Conservation (phyloP, 2,113 vertebrate genomes). For the Columbina picui region DNA sequence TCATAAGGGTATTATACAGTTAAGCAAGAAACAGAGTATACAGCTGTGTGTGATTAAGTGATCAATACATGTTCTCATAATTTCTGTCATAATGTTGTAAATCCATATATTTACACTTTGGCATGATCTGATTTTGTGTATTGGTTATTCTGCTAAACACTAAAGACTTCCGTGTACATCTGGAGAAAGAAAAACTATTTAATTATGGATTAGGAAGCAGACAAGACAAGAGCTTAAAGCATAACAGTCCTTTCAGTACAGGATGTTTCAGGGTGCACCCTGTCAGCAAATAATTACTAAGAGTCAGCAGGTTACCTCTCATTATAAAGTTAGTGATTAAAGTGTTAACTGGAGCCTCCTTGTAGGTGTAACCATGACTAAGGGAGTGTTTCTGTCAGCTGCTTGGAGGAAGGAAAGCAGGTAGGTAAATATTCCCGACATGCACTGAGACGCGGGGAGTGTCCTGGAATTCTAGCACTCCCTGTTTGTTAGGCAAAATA, state of each 20-base stretch:
- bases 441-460: slow-evolving; percentile 70
- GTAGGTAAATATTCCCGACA: slow-evolving; percentile 69
- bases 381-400: neutral
- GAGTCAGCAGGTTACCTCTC: neutral
- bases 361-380: neutral
- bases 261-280: neutral
- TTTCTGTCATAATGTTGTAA: neutral
- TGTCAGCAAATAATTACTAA: neutral
- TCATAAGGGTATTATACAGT: neutral
- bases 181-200: neutral
- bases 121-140: fast-evolving
- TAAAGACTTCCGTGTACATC: fast-evolving
- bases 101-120: fast-evolving
- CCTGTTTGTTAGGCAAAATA: neutral
- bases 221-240: neutral
- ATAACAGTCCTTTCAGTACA: neutral
- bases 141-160: too few relatives aligned
- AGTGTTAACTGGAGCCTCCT: slow-evolving; percentile 35
- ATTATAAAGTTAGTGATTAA: neutral
- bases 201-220: fast-evolving
- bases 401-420: neutral
- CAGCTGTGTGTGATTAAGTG: neutral
- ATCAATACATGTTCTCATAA: neutral
- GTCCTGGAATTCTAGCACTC: slow-evolving; percentile 35
- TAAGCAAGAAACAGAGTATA: neutral